These are phyloP conservation scores for Hedya salicella DNA, from an alignment of 2,888 invertebrate genomes.

Conservation along the genomic window DNA sequence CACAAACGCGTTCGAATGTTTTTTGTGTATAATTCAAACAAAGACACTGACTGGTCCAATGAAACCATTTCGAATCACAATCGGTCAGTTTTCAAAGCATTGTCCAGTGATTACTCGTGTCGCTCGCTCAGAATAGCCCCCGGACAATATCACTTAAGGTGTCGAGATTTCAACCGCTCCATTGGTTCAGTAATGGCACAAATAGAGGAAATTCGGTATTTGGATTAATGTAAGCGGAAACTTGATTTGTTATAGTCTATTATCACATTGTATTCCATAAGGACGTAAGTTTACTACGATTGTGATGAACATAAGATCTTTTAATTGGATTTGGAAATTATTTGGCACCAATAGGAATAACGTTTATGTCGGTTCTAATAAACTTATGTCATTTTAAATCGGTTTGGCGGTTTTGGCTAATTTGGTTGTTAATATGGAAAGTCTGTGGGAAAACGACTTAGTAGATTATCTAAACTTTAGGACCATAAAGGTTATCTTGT, in stretches of 20 bases:
- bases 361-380: neutral
- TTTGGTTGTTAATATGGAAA: constrained; percentile 44
- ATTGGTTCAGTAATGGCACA: constrained; percentile 59
- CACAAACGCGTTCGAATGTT: no score
- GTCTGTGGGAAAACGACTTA: constrained; percentile 49
- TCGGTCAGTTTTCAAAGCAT: neutral
- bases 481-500: neutral
- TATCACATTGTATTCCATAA: constrained; percentile 39
- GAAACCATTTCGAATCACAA: neutral
- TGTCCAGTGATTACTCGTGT: constrained; percentile 18
- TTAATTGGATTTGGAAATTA: neutral
- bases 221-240: constrained; percentile 70
- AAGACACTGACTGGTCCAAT: no score
- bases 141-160: constrained; percentile 59
- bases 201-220: constrained; percentile 64
- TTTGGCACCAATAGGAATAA: neutral
- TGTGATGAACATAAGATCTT: neutral
- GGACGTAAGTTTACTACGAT: neutral
- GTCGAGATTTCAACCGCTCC: constrained; percentile 68
- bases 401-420: neutral
- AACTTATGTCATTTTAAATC: neutral
- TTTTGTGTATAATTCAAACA: no score
- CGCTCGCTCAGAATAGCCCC: constrained; percentile 50
- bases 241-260: constrained; percentile 56
- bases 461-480: neutral